Evolutionary conservation across 92 coral and sea anemone species (phyloP).

Genomic region (Epizoanthus scotinus): DNA sequence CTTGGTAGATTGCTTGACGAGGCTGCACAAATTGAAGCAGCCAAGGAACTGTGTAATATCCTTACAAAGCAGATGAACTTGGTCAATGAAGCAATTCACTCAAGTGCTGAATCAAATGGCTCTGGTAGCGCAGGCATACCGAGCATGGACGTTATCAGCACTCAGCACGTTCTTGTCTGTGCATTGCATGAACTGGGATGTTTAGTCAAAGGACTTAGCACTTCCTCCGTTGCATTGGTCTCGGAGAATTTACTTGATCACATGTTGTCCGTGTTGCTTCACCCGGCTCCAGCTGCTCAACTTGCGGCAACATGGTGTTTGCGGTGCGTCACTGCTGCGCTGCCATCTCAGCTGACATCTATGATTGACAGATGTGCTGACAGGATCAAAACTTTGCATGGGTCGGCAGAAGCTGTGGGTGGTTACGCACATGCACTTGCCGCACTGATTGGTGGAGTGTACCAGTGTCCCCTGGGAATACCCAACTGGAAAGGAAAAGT

Average conservation of each 20-base stretch:
- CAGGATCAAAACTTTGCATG: slow-evolving; percentile 77
- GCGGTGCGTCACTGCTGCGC: slow-evolving; percentile 85
- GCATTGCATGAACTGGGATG: slow-evolving; percentile 97
- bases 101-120: slow-evolving; percentile 57
- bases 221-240: slow-evolving; percentile 84
- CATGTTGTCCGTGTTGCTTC: slow-evolving; percentile 85
- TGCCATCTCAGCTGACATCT: slow-evolving; percentile 91
- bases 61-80: slow-evolving; percentile 90
- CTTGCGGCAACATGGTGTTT: slow-evolving; percentile 95
- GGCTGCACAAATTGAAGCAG: slow-evolving; percentile 96
- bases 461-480: slow-evolving; percentile 91
- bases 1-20: slow-evolving; percentile 93
- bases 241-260: slow-evolving; percentile 84
- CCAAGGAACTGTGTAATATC: slow-evolving; percentile 85
- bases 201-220: slow-evolving; percentile 88
- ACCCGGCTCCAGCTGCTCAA: slow-evolving; percentile 99
- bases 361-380: slow-evolving; percentile 92
- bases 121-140: slow-evolving; percentile 60
- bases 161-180: slow-evolving; percentile 94
- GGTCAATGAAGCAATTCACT: slow-evolving; percentile 72
- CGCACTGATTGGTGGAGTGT: slow-evolving; percentile 93
- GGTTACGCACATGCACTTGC: slow-evolving; percentile 95
- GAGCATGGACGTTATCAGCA: slow-evolving; percentile 85
- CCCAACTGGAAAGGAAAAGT: slow-evolving; percentile 99
- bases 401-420: slow-evolving; percentile 93